phyloP scores from a whole-genome alignment of 2,888 invertebrate genomes.

The Platyscelio sp. region DNA sequence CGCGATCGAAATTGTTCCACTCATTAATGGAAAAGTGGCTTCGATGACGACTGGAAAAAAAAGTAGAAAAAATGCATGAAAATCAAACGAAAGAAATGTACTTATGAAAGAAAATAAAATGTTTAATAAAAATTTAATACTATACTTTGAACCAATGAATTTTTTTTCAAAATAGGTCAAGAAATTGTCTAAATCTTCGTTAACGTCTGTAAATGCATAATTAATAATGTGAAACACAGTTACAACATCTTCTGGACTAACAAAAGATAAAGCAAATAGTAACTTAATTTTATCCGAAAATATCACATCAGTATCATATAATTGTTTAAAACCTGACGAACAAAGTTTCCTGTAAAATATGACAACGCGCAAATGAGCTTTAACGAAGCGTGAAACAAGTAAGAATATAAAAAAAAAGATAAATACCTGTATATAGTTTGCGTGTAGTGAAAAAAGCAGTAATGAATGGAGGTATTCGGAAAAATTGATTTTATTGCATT shows the following conservation, averaged over 20 bases:
- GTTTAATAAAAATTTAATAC: not conserved
- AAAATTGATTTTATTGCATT: not conserved
- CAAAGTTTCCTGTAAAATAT: constrained; percentile 17
- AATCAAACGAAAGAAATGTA: not conserved
- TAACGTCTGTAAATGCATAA: not conserved
- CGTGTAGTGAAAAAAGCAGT: constrained; percentile 2
- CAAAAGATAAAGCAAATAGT: not conserved
- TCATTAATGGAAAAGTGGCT: not conserved
- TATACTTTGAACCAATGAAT: constrained; percentile 2
- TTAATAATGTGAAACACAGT: not conserved
- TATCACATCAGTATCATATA: not conserved
- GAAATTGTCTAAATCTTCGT: not conserved
- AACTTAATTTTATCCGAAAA: constrained; percentile 24
- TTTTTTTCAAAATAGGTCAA: constrained; percentile 15
- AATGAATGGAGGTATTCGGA: not conserved
- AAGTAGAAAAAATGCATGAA: not conserved
- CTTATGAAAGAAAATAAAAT: not conserved
- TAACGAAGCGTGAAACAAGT: not conserved
- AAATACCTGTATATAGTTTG: constrained; percentile 15
- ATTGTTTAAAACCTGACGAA: not conserved
- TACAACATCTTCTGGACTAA: not conserved
- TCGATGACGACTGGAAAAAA: not conserved
- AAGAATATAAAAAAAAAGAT: not conserved
- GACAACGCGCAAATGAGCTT: not conserved
- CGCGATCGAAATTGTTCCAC: constrained; percentile 1